Percentiles rank a stretch among this genome's conserved stretches.
phyloP scores from a whole-genome alignment of 2,113 vertebrate species.

The Cephalopterus ornatus region DNA sequence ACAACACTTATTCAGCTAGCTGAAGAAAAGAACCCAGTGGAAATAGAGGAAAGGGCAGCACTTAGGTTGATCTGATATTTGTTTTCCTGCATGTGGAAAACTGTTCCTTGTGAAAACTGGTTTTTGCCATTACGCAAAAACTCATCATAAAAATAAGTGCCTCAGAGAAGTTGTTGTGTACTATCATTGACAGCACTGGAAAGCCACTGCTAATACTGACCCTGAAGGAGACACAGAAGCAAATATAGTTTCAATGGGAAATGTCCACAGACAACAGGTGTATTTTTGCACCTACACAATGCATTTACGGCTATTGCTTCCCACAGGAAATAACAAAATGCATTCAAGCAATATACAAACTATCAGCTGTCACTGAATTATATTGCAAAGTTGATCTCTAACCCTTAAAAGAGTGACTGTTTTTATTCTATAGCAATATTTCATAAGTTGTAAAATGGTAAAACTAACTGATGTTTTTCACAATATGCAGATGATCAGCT shows the following conservation, averaged over 20 bases:
- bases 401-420: not conserved
- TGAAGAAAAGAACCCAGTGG: not conserved
- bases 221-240: not conserved
- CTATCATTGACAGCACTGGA: not conserved
- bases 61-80: not conserved
- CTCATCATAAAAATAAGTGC: not conserved
- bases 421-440: not conserved
- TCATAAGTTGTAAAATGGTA: not conserved
- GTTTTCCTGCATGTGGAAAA: not conserved
- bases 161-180: not conserved
- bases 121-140: not conserved
- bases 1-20: not conserved
- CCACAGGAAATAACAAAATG: not conserved
- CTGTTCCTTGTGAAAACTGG: not conserved
- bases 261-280: not conserved
- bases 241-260: not conserved
- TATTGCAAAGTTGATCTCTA: not conserved
- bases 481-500: not conserved
- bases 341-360: not conserved
- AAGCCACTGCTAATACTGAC: not conserved
- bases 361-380: not conserved
- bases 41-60: not conserved
- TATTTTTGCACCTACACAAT: not conserved
- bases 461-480: not conserved
- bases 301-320: not conserved